Evolutionary conservation across 2,888 invertebrate genomes (phyloP), one percentile per base, ranked within the genome.

Genomic region (Drosophila trichaetosa): DNA sequence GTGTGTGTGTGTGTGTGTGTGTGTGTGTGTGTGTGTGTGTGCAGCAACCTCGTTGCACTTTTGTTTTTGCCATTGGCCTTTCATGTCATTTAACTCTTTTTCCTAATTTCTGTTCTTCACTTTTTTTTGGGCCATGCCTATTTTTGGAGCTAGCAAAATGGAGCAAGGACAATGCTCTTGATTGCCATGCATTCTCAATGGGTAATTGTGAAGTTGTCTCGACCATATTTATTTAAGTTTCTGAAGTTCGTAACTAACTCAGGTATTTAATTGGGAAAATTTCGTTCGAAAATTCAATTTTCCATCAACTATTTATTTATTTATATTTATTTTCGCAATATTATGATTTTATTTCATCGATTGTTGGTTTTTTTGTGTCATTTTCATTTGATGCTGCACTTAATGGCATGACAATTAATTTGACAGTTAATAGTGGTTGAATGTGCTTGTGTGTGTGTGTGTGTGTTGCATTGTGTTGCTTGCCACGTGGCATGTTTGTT

Each of bases 41-140:
- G 65, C 63, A 57, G 52, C 73, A 68, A 88, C 87, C 73, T 84
- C 85, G 75, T 72, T 87, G 89, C 89, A 89, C 87, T 89, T 87
- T 82, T 85, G 80, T 76, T 73, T 46, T 73, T 73, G 81, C 57
- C 82, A 77, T 80, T 78, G 84, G 73, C 85, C 85, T 87, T 89
- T 85, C 83, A 82, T 89, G 89, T 87, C 87, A 89, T 82, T 89
- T 89, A 87, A 85, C 76, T 75, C 71, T 70, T 81, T 74, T 74
- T 62, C 42, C 46, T 64, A 70, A 53, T 59, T 52, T 63, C 46
- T 40, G 49, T 69, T 46, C 57, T 49, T 36, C 31, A 57, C 29
- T 46, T 8, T 27, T 48, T 42, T 42, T 2, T 27, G 3, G 0
- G 18, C 16, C 2, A 13, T 24, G 27, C 18, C 66, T 62, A 8